phyloP scores from a whole-genome alignment of 2,888 invertebrate species.

The Protonemura montana region DNA sequence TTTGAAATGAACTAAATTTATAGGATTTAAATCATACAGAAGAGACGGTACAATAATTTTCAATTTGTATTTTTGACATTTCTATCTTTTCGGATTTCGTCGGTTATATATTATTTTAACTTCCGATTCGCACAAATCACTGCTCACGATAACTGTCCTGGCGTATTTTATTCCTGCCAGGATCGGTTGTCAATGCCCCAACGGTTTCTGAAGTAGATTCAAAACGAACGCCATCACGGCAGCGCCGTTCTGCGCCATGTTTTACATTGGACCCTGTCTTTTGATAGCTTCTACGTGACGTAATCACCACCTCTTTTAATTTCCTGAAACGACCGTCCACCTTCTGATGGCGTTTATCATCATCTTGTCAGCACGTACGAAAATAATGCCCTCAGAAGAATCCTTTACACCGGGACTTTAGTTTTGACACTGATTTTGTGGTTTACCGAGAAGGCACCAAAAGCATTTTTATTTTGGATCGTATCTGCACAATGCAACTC shows the following conservation, averaged over 20 bases:
- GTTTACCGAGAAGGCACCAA: neutral
- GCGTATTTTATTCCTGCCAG: neutral
- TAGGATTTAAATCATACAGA: neutral
- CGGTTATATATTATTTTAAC: neutral
- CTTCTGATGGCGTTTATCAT: neutral
- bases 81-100: neutral
- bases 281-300: neutral
- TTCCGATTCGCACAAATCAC: neutral
- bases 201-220: too few relatives aligned
- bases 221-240: neutral
- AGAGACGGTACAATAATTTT: neutral
- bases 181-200: neutral
- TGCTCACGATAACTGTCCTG: neutral
- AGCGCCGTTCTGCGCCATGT: neutral
- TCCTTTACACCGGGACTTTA: neutral
- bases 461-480: neutral
- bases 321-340: neutral
- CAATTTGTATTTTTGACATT: neutral
- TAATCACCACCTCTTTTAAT: neutral
- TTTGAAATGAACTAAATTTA: neutral
- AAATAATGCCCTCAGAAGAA: neutral
- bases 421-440: neutral
- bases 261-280: neutral
- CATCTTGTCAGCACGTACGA: constrained; percentile 5
- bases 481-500: neutral